These are phyloP conservation scores for Selenia dentaria DNA, from an alignment of 2,888 invertebrate species.

Conservation along the genomic window DNA sequence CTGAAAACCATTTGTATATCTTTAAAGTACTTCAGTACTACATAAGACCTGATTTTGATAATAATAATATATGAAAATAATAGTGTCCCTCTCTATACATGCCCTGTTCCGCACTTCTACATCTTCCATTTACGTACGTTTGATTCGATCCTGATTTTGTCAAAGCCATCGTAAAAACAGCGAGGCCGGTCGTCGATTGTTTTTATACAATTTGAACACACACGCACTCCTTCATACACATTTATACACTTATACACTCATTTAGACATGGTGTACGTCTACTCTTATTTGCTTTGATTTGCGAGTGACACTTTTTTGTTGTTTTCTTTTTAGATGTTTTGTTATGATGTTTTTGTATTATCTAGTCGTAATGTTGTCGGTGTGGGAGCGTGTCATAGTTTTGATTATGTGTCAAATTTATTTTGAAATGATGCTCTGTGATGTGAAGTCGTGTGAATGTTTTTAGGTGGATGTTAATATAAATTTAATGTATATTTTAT, in stretches of 20 bases:
- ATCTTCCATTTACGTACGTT: constrained; percentile 78
- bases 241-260: constrained; percentile 54
- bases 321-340: constrained; percentile 63
- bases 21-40: too few species aligned
- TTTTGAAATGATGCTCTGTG: constrained; percentile 61
- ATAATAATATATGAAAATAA: too few species aligned
- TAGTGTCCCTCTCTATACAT: constrained; percentile 46
- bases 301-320: constrained; percentile 72
- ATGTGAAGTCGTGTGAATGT: constrained; percentile 66
- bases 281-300: constrained; percentile 76
- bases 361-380: constrained; percentile 49
- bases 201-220: constrained; percentile 77
- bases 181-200: constrained; percentile 71
- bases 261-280: constrained; percentile 61
- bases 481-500: too few species aligned
- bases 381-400: constrained; percentile 70
- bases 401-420: constrained; percentile 81
- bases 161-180: constrained; percentile 79
- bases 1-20: too few species aligned
- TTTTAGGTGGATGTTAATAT: constrained; percentile 38
- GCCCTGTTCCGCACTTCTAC: constrained; percentile 47
- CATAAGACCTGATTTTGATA: too few species aligned
- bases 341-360: constrained; percentile 65
- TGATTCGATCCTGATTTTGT: constrained; percentile 79
- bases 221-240: constrained; percentile 46